Base-by-base conservation (phyloP, 2,888 invertebrate genomes). In the Nudaria mundana region DNA sequence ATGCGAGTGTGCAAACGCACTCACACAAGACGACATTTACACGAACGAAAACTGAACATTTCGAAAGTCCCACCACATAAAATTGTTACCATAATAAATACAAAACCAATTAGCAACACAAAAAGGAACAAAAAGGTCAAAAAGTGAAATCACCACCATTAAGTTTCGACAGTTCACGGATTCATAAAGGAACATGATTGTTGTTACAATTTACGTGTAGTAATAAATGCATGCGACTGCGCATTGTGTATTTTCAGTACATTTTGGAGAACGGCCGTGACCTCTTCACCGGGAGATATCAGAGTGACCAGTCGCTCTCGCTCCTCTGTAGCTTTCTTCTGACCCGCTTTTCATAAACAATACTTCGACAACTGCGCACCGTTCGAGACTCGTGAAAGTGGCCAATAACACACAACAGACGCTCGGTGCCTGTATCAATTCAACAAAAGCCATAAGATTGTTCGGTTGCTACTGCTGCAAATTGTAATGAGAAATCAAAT, bases 301-400 rank as follows among this genome's bases (percentile, higher is more conserved):
- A 71, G 68, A 78, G 62, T 80, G 83, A 78, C 82, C 81, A 71
- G 66, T 64, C 69, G 56, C 64, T 64, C 71, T 71, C 69, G 72
- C 75, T 74, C 75, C 75, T 74, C 81, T 65, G 71, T 76, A 74
- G 83, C 86, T 88, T 86, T 88, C 87, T 82, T 85, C 73, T 88
- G 87, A 86, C 87, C 87, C 81, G 79, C 85, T 88, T 87, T 86
- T 85, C 81, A 75, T 77, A 82, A 85, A 87, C 87, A 87, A 87
- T 87, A 87, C 86, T 81, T 74, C 73, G 77, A 69, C 77, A 75
- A 59, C 70, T 69, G 60, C 65, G 59, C 65, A 60, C 66, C 68
- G 71, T 56, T 72, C 73, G 76, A 62, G 65, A 59, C 69, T 59
- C 82, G 85, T 78, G 87, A 88, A 87, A 88, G 87, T 84, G 72